Evolutionary conservation across 2,113 vertebrate genomes (phyloP).

Genomic region (Malurus alboscapulatus): DNA sequence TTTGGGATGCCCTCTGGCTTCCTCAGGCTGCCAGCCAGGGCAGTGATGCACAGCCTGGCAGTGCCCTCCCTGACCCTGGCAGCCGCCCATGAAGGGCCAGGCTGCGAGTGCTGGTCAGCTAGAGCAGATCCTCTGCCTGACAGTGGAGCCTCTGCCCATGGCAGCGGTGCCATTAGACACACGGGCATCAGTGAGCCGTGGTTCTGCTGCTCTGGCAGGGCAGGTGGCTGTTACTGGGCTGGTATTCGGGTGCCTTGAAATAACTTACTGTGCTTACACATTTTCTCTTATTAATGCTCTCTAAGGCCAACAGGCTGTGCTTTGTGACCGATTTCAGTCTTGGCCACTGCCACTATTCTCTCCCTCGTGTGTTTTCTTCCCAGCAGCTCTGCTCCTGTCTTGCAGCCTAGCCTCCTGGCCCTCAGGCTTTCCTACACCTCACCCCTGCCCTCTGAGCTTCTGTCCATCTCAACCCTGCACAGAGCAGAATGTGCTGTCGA

Average conservation of each 20-base stretch:
- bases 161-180: neutral
- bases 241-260: rapidly evolving
- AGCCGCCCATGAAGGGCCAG: neutral
- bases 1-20: neutral
- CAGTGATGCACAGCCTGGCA: neutral
- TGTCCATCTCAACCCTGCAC: neutral
- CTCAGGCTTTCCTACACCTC: rapidly evolving
- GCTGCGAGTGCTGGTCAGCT: neutral
- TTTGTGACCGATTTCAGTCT: neutral
- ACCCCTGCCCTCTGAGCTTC: neutral
- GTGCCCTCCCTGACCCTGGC: neutral
- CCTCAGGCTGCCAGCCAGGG: neutral
- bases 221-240: neutral
- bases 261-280: neutral
- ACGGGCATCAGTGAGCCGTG: rapidly evolving
- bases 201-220: neutral
- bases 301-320: neutral
- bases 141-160: neutral
- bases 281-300: neutral
- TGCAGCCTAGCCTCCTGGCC: neutral
- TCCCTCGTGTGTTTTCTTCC: neutral
- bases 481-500: neutral
- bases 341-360: neutral
- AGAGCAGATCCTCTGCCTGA: neutral
- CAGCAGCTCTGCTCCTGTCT: rapidly evolving